Conservation (phyloP, 1,140 invertebrate genomes). For the Coenobita brevimanus region DNA sequence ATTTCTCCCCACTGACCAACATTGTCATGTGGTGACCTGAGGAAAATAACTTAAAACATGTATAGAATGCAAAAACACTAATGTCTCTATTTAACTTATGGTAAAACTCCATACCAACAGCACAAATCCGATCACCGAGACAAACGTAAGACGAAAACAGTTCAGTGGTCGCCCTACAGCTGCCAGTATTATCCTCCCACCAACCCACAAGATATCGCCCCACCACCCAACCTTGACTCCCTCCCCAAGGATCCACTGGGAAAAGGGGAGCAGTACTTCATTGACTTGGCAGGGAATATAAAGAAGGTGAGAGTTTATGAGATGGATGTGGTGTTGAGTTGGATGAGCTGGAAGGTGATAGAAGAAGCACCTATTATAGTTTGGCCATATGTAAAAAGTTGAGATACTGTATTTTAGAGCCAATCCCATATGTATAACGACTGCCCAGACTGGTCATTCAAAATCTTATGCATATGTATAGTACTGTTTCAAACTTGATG, state of each 20-base stretch:
- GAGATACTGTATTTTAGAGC: no score
- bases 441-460: background rate
- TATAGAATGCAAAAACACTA: no score
- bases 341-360: no score
- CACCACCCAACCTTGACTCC: constrained; percentile 86
- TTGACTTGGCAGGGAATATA: constrained; percentile 96
- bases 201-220: constrained; percentile 83
- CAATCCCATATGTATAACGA: no score
- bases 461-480: background rate
- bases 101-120: constrained; percentile 6
- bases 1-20: no score
- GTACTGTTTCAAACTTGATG: no score
- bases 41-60: no score
- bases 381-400: no score
- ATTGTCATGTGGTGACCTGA: no score
- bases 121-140: constrained; percentile 60
- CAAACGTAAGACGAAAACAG: constrained; percentile 34
- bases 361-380: no score
- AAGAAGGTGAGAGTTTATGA: constrained; percentile 85
- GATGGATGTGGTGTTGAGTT: no score
- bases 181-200: constrained; percentile 89
- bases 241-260: constrained; percentile 88
- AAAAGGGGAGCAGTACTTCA: constrained; percentile 93
- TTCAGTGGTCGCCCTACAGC: constrained; percentile 88
- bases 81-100: background rate